These are phyloP conservation scores for Epinephelus cyanopodus DNA, from an alignment of 2,113 vertebrate species.

Conservation along the genomic window DNA sequence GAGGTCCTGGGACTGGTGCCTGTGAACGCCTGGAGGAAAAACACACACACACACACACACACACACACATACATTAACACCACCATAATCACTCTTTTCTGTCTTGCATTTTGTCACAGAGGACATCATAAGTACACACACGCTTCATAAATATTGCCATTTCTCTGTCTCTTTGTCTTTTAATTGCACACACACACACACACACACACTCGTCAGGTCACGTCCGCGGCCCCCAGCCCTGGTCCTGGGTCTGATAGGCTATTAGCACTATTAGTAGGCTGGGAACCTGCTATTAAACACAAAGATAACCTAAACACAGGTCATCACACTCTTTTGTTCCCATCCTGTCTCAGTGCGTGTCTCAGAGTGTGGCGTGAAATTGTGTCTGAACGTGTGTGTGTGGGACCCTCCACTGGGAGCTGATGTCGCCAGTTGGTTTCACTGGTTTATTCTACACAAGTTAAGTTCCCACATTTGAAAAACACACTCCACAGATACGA, in stretches of 20 bases:
- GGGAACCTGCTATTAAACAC: constrained; percentile 77
- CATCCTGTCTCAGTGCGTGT: constrained; percentile 18
- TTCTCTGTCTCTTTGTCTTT: background rate
- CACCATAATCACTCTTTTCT: background rate
- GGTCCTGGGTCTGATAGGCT: constrained; percentile 3
- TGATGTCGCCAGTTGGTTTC: constrained; percentile 44
- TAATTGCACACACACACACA: constrained; percentile 11
- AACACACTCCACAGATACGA: constrained; percentile 21
- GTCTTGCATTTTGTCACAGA: background rate
- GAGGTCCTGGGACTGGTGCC: constrained; percentile 94
- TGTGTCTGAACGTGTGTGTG: constrained; percentile 8
- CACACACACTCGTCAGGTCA: constrained; percentile 5
- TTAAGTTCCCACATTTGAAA: constrained; percentile 46
- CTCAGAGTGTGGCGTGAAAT: background rate
- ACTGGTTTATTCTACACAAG: constrained; percentile 49
- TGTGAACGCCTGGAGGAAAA: constrained; percentile 89
- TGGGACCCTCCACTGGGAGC: constrained; percentile 37
- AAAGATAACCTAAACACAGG: constrained; percentile 29
- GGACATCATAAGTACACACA: background rate
- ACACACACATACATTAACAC: constrained; percentile 22
- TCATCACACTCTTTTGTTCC: constrained; percentile 34
- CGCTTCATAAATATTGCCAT: background rate
- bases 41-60: constrained; percentile 49
- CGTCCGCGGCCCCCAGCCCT: constrained; percentile 22
- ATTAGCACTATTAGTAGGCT: constrained; percentile 72